Evolutionary conservation across 2,797 vertebrate species (phyloP), one percentile per base, ranked within the genome.

Genomic region (Cossypha polioptera): DNA sequence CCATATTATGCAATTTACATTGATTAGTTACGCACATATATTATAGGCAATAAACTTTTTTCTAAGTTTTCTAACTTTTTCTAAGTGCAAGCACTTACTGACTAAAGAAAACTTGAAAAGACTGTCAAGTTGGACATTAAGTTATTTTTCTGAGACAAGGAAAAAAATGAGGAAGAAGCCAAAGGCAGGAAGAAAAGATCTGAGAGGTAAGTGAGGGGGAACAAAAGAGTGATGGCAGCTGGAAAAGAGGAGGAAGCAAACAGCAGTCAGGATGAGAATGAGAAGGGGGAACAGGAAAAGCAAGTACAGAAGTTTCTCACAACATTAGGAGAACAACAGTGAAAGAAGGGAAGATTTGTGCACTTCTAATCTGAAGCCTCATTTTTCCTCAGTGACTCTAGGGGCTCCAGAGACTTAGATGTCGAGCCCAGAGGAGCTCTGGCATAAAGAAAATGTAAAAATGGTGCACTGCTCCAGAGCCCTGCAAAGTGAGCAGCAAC

Each of bases 161-260:
- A 20, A 65, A 53, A 40, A 43, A 58, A 72, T 0, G 0, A 24
- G 9, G 25, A 69, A 67, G 31, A 51, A 0, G 1, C 3, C 51
- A 63, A 81, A 79, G 21, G 28, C 19, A 73, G 21, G 18, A 69
- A 62, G 54, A 74, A 71, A 77, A 77, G 3, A 31, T 1, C 3
- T 15, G n/a, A 73, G 33, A 77, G 10, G 59, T 2, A 68, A 5
- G 1, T 12, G 21, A 61, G 29, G 65, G 9, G 25, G 20, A 84
- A 62, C 4, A 36, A 18, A 50, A 79, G 13, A 68, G 3, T 6
- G 5, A 55, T 14, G 13, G 21, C 40, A 90, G n/a, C 53, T 88
- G 53, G 68, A 88, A 94, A 77, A 51, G 13, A 74, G 17, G 3
- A 86, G 29, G 10, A 59, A 62, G 22, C 16, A 86, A 86, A 59